phyloP scores from a whole-genome alignment of 2,797 vertebrate species.

The Oceanodroma leucorhoa region DNA sequence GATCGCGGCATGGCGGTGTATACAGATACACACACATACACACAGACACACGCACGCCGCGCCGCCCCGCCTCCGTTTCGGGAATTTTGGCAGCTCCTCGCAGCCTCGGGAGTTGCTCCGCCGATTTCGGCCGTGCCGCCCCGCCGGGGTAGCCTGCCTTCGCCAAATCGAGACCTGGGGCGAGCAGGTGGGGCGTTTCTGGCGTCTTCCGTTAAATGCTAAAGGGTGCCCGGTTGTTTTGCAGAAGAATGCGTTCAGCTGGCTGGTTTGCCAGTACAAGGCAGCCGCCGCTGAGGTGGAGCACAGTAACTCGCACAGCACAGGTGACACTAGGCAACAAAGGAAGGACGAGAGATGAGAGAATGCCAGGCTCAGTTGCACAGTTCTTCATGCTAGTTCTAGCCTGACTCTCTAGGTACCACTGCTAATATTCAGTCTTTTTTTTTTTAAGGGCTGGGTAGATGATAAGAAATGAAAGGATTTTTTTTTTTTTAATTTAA shows the following conservation, averaged over 20 bases:
- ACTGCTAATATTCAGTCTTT: background rate
- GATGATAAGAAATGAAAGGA: background rate
- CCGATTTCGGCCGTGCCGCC: background rate
- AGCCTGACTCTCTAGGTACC: background rate
- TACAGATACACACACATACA: no score
- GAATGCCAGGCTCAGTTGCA: background rate
- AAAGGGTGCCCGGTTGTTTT: background rate
- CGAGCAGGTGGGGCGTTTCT: background rate
- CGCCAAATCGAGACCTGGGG: background rate
- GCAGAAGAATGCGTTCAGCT: background rate
- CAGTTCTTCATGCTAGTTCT: background rate
- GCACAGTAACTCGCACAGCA: background rate
- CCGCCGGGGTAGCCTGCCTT: background rate
- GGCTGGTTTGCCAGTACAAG: background rate
- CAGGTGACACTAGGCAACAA: constrained; percentile 59
- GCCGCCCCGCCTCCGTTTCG: background rate
- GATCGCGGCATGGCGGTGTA: constrained; percentile 20
- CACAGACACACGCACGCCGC: background rate
- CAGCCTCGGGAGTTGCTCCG: background rate
- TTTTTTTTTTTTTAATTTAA: background rate
- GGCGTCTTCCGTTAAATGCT: background rate
- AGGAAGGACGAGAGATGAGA: constrained; percentile 6
- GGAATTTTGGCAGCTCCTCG: constrained; percentile 14
- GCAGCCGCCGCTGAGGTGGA: background rate
- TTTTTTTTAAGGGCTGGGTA: no score